Conservation (phyloP, 2,113 vertebrate genomes). For the Trichomycterus rosablanca region DNA sequence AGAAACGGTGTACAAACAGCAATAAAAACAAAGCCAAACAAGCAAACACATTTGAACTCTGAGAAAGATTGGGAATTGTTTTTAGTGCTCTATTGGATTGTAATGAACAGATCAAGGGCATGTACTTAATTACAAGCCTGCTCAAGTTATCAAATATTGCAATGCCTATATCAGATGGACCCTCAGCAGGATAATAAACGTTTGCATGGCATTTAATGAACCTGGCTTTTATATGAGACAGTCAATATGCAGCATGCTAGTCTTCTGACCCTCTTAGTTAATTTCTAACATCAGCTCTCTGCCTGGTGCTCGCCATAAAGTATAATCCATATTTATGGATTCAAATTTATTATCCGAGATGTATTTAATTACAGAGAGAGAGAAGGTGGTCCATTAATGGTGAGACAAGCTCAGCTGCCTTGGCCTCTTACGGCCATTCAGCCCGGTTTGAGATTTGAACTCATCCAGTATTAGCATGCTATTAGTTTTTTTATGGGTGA, state of each 20-base stretch:
- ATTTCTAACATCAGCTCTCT: slow-evolving; percentile 55
- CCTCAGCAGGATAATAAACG: slow-evolving; percentile 14
- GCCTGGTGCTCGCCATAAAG: slow-evolving; percentile 49
- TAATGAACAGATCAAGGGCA: neutral
- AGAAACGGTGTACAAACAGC: no score
- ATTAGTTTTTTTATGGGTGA: slow-evolving; percentile 70
- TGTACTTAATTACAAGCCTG: neutral
- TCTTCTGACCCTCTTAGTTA: slow-evolving; percentile 50
- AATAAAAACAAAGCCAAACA: no score
- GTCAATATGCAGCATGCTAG: slow-evolving; percentile 31
- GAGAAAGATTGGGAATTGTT: no score
- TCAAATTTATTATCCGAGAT: slow-evolving; percentile 57
- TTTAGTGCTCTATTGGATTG: neutral
- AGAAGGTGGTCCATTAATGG: slow-evolving; percentile 39
- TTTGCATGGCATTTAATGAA: slow-evolving; percentile 28
- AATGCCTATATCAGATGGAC: slow-evolving; percentile 4
- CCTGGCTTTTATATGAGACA: slow-evolving; percentile 8
- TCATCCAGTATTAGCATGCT: slow-evolving; percentile 64
- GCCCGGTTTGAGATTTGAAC: slow-evolving; percentile 58
- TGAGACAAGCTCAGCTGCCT: slow-evolving; percentile 47
- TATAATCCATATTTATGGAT: slow-evolving; percentile 55
- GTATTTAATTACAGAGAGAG: slow-evolving; percentile 58
- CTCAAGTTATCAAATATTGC: slow-evolving; percentile 1
- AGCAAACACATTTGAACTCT: no score
- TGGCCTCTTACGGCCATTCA: slow-evolving; percentile 47